phyloP scores from a whole-genome alignment of 2,888 invertebrate species.

The Agrotis ipsilon region DNA sequence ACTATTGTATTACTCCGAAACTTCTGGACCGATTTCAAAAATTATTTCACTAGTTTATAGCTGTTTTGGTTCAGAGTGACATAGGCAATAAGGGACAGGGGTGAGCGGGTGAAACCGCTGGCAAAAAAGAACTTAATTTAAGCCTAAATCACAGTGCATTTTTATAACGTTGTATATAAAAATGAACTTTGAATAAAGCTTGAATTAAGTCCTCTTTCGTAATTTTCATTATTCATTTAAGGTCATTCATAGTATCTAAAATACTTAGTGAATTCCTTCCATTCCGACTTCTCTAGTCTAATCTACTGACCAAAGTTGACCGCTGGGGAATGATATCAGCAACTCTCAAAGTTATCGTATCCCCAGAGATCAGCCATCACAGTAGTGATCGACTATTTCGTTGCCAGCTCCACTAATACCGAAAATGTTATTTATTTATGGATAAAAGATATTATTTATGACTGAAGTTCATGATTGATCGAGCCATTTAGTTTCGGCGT shows the following conservation, averaged over 20 bases:
- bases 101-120: too few relatives aligned
- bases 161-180: too few relatives aligned
- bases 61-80: too few relatives aligned
- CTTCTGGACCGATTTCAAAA: too few relatives aligned
- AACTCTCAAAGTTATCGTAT: constrained; percentile 41
- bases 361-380: constrained; percentile 47
- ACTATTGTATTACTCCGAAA: too few relatives aligned
- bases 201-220: too few relatives aligned
- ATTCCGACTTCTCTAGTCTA: constrained; percentile 10
- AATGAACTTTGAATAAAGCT: too few relatives aligned
- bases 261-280: neutral
- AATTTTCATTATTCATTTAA: too few relatives aligned
- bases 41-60: too few relatives aligned
- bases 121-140: too few relatives aligned
- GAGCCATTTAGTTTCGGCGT: constrained; percentile 40
- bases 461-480: constrained; percentile 47
- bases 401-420: constrained; percentile 29
- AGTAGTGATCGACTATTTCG: constrained; percentile 46
- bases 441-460: constrained; percentile 46
- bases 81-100: too few relatives aligned
- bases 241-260: neutral
- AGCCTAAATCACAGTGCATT: too few relatives aligned
- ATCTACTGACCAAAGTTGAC: constrained; percentile 17
- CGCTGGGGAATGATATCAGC: constrained; percentile 56
- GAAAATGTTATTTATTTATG: constrained; percentile 34